phyloP scores from a whole-genome alignment of 2,797 vertebrate species.

The Rachycentron canadum region DNA sequence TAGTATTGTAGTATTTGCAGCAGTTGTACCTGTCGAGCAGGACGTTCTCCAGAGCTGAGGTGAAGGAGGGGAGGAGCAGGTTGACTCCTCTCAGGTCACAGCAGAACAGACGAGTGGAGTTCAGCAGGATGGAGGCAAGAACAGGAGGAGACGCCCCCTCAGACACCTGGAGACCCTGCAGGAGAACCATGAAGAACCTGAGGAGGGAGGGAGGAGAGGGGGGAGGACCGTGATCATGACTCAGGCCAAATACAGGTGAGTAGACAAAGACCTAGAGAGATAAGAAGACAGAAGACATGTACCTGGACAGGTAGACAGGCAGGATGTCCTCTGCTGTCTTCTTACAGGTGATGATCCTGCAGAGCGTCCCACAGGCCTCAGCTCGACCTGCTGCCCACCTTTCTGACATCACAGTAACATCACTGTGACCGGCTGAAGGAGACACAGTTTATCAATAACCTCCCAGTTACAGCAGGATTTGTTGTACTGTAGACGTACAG shows the following conservation, averaged over 20 bases:
- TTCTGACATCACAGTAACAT: slow-evolving; percentile 58
- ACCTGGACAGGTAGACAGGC: slow-evolving; percentile 92
- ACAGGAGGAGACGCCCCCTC: slow-evolving; percentile 90
- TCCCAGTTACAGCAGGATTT: no score
- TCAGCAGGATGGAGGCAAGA: slow-evolving; percentile 92
- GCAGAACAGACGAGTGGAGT: slow-evolving; percentile 94
- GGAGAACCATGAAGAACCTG: slow-evolving; percentile 97
- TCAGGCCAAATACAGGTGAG: background rate
- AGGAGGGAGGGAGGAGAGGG: background rate
- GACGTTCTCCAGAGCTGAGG: slow-evolving; percentile 93
- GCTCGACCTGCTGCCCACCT: slow-evolving; percentile 88
- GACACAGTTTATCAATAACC: background rate
- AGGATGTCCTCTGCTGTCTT: slow-evolving; percentile 96
- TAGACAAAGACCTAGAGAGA: background rate
- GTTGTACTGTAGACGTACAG: no score
- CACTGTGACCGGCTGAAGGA: slow-evolving; percentile 20
- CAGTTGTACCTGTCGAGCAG: slow-evolving; percentile 91
- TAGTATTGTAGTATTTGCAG: background rate
- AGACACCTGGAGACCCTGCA: slow-evolving; percentile 93
- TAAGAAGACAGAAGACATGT: background rate
- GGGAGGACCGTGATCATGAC: background rate
- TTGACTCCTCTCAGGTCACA: slow-evolving; percentile 94
- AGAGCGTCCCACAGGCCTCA: slow-evolving; percentile 94
- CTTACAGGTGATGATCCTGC: slow-evolving; percentile 96
- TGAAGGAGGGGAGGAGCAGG: slow-evolving; percentile 92